Percentiles rank a stretch among this genome's conserved stretches.
Evolutionary conservation across 2,113 vertebrate species (phyloP).

Genomic region (Lepisosteus osseus): DNA sequence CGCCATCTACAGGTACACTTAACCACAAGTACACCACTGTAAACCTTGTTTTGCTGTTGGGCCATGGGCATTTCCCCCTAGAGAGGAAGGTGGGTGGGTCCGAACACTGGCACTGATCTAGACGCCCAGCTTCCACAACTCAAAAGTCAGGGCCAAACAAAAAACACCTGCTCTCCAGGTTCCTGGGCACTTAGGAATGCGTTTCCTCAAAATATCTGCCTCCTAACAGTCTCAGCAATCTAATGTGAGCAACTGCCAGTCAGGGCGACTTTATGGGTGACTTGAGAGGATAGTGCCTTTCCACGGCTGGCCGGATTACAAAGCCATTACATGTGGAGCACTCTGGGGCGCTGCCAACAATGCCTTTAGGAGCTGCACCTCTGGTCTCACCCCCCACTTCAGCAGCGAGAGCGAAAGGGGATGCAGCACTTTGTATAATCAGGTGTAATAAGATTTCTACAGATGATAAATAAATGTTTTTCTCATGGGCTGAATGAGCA

Average conservation of each 20-base stretch:
- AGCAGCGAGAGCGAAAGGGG: constrained; percentile 28
- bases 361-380: neutral
- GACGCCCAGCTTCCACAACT: neutral
- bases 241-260: constrained; percentile 16
- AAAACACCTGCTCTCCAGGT: neutral
- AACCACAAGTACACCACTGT: too few relatives aligned
- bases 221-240: neutral
- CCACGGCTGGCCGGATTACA: neutral
- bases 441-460: constrained; percentile 60
- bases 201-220: neutral
- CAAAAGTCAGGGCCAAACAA: too few relatives aligned
- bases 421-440: constrained; percentile 60
- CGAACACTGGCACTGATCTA: too few relatives aligned
- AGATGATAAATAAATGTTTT: constrained; percentile 54
- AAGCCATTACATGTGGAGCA: constrained; percentile 10
- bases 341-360: neutral
- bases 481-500: too few relatives aligned
- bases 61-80: too few relatives aligned
- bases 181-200: too few relatives aligned
- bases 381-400: neutral
- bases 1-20: too few relatives aligned
- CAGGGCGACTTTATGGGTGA: constrained; percentile 28
- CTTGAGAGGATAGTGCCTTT: constrained; percentile 16
- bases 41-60: too few relatives aligned
- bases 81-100: too few relatives aligned